A percentile compares a stretch with the other conserved stretches of the same genome.
phyloP scores from a whole-genome alignment of 2,888 invertebrate species.

The Synergus umbraculus region DNA sequence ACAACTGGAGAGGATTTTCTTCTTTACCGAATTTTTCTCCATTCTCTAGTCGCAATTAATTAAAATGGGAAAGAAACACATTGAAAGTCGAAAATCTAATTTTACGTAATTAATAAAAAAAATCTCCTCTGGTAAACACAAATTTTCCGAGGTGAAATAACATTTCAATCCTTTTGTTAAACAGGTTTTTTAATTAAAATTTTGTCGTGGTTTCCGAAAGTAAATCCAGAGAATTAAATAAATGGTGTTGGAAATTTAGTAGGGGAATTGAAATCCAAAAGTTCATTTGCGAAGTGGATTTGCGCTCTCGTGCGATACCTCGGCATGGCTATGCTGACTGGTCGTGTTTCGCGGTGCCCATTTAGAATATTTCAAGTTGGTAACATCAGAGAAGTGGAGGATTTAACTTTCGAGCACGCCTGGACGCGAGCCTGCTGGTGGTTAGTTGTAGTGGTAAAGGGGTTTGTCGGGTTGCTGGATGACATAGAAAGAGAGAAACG shows the following conservation, averaged over 20 bases:
- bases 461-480: constrained; percentile 46
- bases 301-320: background rate
- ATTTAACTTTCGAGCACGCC: constrained; percentile 64
- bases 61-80: too few relatives aligned
- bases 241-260: background rate
- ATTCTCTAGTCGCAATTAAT: too few relatives aligned
- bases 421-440: constrained; percentile 12
- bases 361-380: constrained; percentile 53
- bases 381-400: constrained; percentile 55
- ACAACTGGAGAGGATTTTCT: too few relatives aligned
- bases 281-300: constrained; percentile 50
- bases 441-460: constrained; percentile 39
- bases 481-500: constrained; percentile 38
- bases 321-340: background rate
- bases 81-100: background rate
- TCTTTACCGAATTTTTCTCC: too few relatives aligned
- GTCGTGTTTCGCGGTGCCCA: constrained; percentile 15
- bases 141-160: background rate
- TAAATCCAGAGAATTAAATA: background rate
- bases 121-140: background rate
- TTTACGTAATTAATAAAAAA: background rate
- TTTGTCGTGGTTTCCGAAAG: background rate
- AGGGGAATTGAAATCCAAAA: constrained; percentile 42
- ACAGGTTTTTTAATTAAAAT: background rate
- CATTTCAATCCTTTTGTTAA: background rate